Evolutionary conservation across 2,797 vertebrate genomes (phyloP).

Genomic region (Harpagifer antarcticus): DNA sequence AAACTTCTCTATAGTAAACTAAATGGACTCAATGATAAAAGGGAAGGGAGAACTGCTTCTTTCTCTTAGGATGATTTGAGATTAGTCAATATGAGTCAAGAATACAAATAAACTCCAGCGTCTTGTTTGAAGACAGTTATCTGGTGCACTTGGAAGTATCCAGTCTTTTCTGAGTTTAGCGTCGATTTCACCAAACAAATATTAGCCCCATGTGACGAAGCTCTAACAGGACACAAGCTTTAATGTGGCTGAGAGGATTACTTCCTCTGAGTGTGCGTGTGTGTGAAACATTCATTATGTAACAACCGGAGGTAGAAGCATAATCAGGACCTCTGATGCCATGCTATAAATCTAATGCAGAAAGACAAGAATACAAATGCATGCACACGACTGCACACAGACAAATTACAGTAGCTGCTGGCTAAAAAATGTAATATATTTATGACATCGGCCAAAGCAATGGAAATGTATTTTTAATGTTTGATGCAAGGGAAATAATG

Average conservation of each 20-base stretch:
- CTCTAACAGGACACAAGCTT: conserved; percentile 1
- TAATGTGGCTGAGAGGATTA: conserved; percentile 32
- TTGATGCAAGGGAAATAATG: conserved; percentile 24
- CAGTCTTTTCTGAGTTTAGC: background rate
- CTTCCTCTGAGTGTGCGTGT: conserved; percentile 11
- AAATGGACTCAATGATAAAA: background rate
- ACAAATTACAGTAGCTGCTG: conserved; percentile 6
- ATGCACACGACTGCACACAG: conserved; percentile 17
- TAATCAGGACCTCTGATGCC: conserved; percentile 39
- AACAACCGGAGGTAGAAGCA: conserved; percentile 45
- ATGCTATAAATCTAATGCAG: conserved; percentile 38
- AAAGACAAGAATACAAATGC: conserved; percentile 28
- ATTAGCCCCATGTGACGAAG: conserved; percentile 3
- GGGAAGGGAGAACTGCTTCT: background rate
- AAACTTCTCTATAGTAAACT: background rate
- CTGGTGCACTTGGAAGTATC: background rate
- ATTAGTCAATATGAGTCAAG: background rate
- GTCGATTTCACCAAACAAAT: background rate
- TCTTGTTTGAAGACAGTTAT: background rate
- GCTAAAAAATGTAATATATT: conserved; percentile 36
- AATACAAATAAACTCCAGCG: conserved; percentile 16
- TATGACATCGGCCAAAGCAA: conserved; percentile 32
- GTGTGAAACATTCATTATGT: conserved; percentile 41
- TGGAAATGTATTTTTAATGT: conserved; percentile 57
- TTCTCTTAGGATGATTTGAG: conserved; percentile 3